phyloP scores from a whole-genome alignment of 2,113 vertebrate species.

The Anarrhichthys ocellatus region DNA sequence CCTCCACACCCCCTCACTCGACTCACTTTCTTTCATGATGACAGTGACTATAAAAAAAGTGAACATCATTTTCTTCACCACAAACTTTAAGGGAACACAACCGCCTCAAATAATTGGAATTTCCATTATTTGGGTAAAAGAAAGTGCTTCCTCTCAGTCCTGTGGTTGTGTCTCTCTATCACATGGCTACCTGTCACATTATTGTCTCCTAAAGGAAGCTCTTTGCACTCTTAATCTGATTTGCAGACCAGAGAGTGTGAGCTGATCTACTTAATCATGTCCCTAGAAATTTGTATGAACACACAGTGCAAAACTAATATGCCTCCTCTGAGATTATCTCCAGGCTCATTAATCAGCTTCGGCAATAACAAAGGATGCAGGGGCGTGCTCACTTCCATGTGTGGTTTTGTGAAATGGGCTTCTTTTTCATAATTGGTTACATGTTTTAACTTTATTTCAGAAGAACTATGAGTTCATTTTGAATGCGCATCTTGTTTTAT shows the following conservation, averaged over 20 bases:
- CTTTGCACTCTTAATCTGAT: conserved; percentile 55
- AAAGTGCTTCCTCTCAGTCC: conserved; percentile 5
- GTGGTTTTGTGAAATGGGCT: conserved; percentile 20
- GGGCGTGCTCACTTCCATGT: background rate
- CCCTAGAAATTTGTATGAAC: conserved; percentile 52
- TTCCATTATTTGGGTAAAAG: background rate
- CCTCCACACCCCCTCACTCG: conserved; percentile 23
- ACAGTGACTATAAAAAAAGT: conserved; percentile 11
- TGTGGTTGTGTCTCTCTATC: background rate
- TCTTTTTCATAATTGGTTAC: background rate
- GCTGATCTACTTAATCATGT: conserved; percentile 58
- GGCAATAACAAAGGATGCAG: background rate
- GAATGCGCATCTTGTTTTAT: conserved; percentile 24
- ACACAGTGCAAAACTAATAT: conserved; percentile 27
- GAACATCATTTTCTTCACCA: background rate
- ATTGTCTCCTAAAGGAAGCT: conserved; percentile 31
- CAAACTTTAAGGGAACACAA: background rate
- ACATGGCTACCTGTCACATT: conserved; percentile 1
- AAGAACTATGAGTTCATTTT: background rate
- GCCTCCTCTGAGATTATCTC: conserved; percentile 39
- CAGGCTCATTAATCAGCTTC: conserved; percentile 44
- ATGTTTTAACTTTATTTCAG: conserved; percentile 26
- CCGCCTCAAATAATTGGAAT: background rate
- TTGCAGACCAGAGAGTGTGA: conserved; percentile 47
- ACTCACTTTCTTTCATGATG: conserved; percentile 13